A percentile compares a stretch with the other conserved stretches of the same genome.
phyloP scores from a whole-genome alignment of 2,113 vertebrate species.

The Martes martes region DNA sequence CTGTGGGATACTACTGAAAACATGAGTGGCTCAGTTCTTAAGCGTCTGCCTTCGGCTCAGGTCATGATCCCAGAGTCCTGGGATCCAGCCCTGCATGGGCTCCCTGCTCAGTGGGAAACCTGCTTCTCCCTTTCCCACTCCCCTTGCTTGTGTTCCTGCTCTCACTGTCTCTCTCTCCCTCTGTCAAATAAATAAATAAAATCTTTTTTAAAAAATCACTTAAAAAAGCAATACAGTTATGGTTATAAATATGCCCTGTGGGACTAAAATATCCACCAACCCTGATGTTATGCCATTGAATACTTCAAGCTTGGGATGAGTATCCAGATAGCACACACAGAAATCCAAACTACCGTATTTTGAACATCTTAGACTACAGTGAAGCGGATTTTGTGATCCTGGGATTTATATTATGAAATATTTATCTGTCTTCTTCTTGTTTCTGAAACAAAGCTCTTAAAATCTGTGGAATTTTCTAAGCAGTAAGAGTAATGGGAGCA shows the following conservation, averaged over 20 bases:
- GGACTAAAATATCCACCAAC: neutral
- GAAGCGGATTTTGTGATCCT: neutral
- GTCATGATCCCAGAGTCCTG: no score
- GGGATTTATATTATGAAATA: neutral
- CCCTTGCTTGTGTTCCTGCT: no score
- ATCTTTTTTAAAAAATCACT: no score
- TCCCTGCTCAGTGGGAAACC: no score
- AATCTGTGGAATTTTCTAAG: neutral
- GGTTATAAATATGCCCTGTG: neutral
- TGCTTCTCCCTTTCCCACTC: no score
- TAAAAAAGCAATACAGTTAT: neutral
- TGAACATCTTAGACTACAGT: neutral
- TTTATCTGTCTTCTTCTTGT: neutral
- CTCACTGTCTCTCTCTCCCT: no score
- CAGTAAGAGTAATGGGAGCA: neutral
- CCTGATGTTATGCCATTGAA: neutral
- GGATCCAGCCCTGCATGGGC: no score
- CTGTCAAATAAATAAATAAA: no score
- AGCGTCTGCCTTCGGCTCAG: no score
- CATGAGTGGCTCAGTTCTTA: neutral
- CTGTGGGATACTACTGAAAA: neutral
- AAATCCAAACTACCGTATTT: neutral
- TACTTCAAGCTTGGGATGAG: neutral
- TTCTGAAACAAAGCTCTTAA: neutral
- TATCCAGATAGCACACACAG: neutral